Percentiles rank a stretch among this genome's conserved stretches.
These are phyloP conservation scores for Spea hammondii DNA, from an alignment of 2,797 vertebrate species.

Conservation along the genomic window DNA sequence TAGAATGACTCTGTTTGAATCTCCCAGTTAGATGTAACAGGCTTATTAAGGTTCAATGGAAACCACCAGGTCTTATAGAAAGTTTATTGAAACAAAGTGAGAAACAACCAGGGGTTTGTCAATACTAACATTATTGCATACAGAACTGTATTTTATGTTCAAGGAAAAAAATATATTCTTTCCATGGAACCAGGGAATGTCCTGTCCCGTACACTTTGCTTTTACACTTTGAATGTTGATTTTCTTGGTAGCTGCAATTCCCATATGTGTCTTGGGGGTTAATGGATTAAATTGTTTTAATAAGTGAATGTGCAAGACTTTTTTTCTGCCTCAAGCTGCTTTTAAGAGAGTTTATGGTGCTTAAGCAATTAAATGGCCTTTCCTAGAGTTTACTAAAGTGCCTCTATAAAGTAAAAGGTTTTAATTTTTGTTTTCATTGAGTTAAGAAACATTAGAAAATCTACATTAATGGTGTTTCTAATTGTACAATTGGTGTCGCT, in stretches of 20 bases:
- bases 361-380: conserved; percentile 30
- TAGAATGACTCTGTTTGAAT: too few species aligned
- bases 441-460: conserved; percentile 46
- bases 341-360: not conserved
- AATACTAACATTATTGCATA: too few species aligned
- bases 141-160: too few species aligned
- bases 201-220: too few species aligned
- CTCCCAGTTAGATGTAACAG: too few species aligned
- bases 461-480: conserved; percentile 47
- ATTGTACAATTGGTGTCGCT: conserved; percentile 57
- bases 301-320: conserved; percentile 21
- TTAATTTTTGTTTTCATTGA: conserved; percentile 51
- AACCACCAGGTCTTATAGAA: too few species aligned
- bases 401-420: conserved; percentile 43
- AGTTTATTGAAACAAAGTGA: too few species aligned
- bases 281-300: conserved; percentile 31
- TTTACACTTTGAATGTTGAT: not conserved
- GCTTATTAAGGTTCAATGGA: too few species aligned
- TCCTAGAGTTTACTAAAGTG: conserved; percentile 16
- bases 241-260: not conserved
- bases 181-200: too few species aligned
- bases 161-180: too few species aligned
- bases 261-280: conserved; percentile 16
- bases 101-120: too few species aligned
- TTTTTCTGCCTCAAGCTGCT: conserved; percentile 9